Conservation (phyloP, 2,888 invertebrate species). For the Eretmocerus hayati region DNA sequence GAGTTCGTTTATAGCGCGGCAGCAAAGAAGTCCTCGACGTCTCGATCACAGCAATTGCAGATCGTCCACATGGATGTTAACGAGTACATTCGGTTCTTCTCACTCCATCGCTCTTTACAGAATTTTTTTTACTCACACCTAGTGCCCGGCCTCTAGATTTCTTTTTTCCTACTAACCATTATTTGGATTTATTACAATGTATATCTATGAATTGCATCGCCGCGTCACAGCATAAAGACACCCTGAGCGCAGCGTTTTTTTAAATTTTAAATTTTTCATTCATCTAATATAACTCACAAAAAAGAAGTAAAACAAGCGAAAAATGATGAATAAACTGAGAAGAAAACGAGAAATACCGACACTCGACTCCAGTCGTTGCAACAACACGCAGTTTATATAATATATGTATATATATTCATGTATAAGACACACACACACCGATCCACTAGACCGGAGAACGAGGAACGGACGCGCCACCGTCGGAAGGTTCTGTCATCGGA, state of each 20-base stretch:
- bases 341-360: conserved; percentile 26
- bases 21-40: conserved; percentile 10
- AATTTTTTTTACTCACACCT: conserved; percentile 24
- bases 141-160: conserved; percentile 35
- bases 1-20: conserved; percentile 15
- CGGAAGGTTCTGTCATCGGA: conserved; percentile 23
- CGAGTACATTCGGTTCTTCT: conserved; percentile 18
- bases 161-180: conserved; percentile 29
- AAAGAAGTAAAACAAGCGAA: conserved; percentile 23
- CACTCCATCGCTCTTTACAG: conserved; percentile 13
- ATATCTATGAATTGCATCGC: conserved; percentile 32
- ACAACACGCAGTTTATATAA: conserved; percentile 24
- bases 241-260: conserved; percentile 29
- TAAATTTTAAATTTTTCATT: conserved; percentile 12
- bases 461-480: conserved; percentile 25
- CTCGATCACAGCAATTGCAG: conserved; percentile 9
- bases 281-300: conserved; percentile 23
- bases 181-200: conserved; percentile 27
- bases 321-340: conserved; percentile 22
- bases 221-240: conserved; percentile 32
- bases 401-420: conserved; percentile 24
- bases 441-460: conserved; percentile 24
- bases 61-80: conserved; percentile 17
- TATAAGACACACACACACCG: conserved; percentile 24
- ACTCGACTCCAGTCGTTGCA: conserved; percentile 24